Evolutionary conservation across 2,888 invertebrate species (phyloP).

Genomic region (Heliconius erato): DNA sequence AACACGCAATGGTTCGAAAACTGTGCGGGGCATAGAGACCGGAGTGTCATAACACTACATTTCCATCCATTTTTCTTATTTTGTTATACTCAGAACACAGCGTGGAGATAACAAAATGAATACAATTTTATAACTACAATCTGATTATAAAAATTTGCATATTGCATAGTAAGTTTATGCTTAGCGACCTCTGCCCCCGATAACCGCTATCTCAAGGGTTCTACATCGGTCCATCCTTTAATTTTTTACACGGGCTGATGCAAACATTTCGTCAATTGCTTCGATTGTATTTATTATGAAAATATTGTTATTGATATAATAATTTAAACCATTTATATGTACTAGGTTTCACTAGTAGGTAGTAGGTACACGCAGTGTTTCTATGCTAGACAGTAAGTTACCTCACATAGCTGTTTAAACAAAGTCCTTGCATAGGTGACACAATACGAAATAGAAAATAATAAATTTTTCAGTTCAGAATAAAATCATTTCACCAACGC

Average conservation of each 20-base stretch:
- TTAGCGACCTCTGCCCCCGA: slow-evolving; percentile 3
- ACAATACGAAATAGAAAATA: too few species aligned
- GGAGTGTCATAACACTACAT: neutral
- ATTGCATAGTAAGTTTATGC: neutral
- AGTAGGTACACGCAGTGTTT: too few species aligned
- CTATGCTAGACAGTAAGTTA: too few species aligned
- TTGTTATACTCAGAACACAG: neutral
- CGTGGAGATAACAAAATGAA: neutral
- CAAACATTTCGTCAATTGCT: slow-evolving; percentile 6
- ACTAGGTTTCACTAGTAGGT: neutral
- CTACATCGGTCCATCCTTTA: neutral
- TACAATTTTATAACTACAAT: neutral
- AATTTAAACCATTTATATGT: neutral
- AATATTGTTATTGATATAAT: neutral
- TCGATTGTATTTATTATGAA: slow-evolving; percentile 5
- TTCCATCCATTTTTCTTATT: neutral
- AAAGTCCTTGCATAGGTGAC: too few species aligned
- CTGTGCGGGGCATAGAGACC: neutral
- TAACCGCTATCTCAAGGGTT: slow-evolving; percentile 16
- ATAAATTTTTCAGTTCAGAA: too few species aligned
- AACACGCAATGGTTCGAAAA: neutral
- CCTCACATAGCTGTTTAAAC: too few species aligned
- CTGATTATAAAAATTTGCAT: neutral
- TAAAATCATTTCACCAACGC: too few species aligned
- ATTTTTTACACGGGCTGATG: neutral